phyloP scores from a whole-genome alignment of 2,113 vertebrate species.

The Grus americana region DNA sequence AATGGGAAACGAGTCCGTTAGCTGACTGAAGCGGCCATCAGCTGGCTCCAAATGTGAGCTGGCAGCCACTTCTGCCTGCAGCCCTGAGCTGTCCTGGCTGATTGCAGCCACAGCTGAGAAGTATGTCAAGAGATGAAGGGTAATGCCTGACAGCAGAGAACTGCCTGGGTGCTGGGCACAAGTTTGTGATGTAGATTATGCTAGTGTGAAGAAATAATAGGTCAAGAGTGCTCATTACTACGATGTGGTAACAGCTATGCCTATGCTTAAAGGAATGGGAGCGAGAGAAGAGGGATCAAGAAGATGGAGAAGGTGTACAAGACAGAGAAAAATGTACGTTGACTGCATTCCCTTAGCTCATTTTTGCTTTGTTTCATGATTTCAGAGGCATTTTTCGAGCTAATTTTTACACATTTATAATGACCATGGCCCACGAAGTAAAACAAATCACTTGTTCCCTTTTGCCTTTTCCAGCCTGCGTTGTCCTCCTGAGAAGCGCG shows the following conservation, averaged over 20 bases:
- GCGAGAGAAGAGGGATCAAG: neutral
- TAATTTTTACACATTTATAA: neutral
- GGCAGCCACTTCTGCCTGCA: neutral
- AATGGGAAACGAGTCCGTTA: neutral
- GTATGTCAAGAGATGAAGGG: neutral
- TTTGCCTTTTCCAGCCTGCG: neutral
- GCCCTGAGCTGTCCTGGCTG: neutral
- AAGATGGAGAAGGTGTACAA: neutral
- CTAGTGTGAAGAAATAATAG: neutral
- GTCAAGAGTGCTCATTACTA: neutral
- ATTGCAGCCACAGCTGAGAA: neutral
- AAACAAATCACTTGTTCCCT: neutral
- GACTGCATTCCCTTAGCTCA: neutral
- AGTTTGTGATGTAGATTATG: neutral
- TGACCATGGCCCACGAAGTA: neutral
- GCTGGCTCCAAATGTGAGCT: neutral
- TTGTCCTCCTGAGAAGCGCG: rapidly evolving
- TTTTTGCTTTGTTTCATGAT: neutral
- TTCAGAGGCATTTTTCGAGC: neutral
- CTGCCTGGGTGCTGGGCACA: neutral
- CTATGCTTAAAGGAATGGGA: neutral
- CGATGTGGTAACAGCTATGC: neutral
- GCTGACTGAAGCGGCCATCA: neutral
- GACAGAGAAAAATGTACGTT: neutral
- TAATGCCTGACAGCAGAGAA: neutral